phyloP scores from a whole-genome alignment of 2,113 vertebrate genomes.

The Todiramphus saurophagus region DNA sequence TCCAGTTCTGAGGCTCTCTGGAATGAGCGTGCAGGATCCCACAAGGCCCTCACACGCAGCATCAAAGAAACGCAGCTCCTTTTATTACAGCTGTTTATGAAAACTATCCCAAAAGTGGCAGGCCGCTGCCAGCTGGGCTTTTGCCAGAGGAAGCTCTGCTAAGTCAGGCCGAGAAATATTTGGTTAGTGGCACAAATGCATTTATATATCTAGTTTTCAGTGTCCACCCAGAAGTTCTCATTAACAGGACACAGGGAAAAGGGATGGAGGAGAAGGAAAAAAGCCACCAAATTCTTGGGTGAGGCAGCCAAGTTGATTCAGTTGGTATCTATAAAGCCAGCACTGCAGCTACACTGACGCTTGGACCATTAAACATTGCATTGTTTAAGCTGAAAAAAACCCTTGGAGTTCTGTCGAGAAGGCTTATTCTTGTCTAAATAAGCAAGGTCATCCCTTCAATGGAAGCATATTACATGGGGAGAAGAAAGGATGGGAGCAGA shows the following conservation, averaged over 20 bases:
- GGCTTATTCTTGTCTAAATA: not conserved
- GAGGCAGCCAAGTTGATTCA: not conserved
- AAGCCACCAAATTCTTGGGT: not conserved
- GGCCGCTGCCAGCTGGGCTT: not conserved
- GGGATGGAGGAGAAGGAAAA: not conserved
- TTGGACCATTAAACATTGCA: not conserved
- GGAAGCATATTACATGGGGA: not conserved
- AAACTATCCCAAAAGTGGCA: constrained; percentile 4
- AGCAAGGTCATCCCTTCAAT: not conserved
- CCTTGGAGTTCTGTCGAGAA: not conserved
- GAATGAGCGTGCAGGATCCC: not conserved
- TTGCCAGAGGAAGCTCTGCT: constrained; percentile 32
- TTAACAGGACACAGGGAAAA: not conserved
- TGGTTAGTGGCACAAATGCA: not conserved
- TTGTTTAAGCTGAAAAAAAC: not conserved
- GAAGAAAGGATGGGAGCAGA: not conserved
- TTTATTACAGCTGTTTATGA: constrained; percentile 21
- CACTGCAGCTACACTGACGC: not conserved
- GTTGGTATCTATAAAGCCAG: not conserved
- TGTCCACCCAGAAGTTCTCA: not conserved
- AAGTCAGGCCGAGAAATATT: not conserved
- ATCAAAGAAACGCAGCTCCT: not conserved
- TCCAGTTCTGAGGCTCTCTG: not conserved
- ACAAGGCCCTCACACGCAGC: not conserved
- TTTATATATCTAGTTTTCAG: not conserved